Evolutionary conservation across 2,888 invertebrate species (phyloP), one percentile per base, ranked within the genome.

Genomic region (Augiades crinisus): DNA sequence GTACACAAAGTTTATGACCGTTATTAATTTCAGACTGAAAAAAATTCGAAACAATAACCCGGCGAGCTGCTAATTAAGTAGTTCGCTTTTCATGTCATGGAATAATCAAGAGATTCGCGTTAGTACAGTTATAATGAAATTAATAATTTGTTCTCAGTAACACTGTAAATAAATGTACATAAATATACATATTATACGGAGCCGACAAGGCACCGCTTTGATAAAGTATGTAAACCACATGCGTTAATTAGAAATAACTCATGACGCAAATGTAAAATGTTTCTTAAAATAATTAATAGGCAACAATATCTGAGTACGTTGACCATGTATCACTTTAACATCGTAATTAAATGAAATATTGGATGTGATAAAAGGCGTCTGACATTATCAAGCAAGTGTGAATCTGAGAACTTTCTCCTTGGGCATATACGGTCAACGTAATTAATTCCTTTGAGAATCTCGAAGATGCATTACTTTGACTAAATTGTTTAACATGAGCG

Each of bases 161-260:
- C 6, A 0, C 12, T 30, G 12, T n/a, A 12, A 30, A 30, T 6
- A 30, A 27, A 27, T 14, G 10, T 24, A 14, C n/a, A n/a, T n/a
- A 38, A 4, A 38, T 13, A 38, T 21, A 38, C 7, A 12, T n/a
- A 10, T 19, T 30, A 12, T 12, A 40, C 16, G 5, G 27, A 16
- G 66, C 67, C 65, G 62, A 59, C 60, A 55, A 60, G 62, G 59
- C 60, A 55, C 60, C 62, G 63, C 69, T 67, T 72, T 36, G 30
- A 30, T 36, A 17, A 43, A 36, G 34, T 33, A 40, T 24, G 21
- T 34, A 33, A 40, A 49, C 17, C 30, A 36, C 12, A 50, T 16
- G 43, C 34, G 19, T 50, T 50, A 50, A 43, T 34, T 34, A 19
- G 16, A 34, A 49, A 43, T 43, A 27, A 43, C 12, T 43, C 41